These are phyloP conservation scores for Hoplostethus mediterraneus DNA, from an alignment of 2,797 vertebrate species.

Conservation along the genomic window DNA sequence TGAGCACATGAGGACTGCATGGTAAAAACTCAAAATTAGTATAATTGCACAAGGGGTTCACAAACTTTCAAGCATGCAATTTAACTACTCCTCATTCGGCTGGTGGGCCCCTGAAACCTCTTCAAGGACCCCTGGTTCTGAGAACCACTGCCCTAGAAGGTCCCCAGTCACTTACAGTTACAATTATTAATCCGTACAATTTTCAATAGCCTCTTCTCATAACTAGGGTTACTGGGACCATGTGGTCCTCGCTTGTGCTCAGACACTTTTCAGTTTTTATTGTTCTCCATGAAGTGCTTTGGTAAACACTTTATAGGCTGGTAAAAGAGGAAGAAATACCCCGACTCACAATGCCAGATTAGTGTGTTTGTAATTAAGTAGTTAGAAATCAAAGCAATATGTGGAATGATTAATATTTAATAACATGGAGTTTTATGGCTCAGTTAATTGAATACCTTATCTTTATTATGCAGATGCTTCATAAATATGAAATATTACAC, in stretches of 20 bases:
- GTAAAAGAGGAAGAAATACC: constrained; percentile 53
- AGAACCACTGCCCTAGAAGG: not conserved
- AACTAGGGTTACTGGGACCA: constrained; percentile 17
- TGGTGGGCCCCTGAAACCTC: too few species aligned
- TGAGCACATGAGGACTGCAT: too few species aligned
- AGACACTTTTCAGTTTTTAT: constrained; percentile 38
- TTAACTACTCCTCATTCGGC: too few species aligned
- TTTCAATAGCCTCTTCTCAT: constrained; percentile 42
- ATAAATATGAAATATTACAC: constrained; percentile 93
- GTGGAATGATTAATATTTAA: constrained; percentile 93
- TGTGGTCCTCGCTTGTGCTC: constrained; percentile 19
- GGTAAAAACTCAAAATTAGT: too few species aligned
- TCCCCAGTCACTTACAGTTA: constrained; percentile 23
- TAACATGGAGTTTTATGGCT: constrained; percentile 84
- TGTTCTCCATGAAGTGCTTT: constrained; percentile 58
- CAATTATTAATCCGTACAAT: constrained; percentile 30
- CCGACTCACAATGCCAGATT: constrained; percentile 49
- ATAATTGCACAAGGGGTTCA: too few species aligned
- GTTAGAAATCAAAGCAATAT: constrained; percentile 87
- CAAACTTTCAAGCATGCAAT: too few species aligned
- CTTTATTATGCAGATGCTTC: constrained; percentile 93
- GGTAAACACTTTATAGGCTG: constrained; percentile 65
- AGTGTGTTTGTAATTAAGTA: constrained; percentile 81
- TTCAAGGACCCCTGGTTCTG: too few species aligned
- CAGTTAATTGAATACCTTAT: constrained; percentile 94